Evolutionary conservation across 2,797 vertebrate genomes (phyloP), one percentile per base, ranked within the genome.

Genomic region (Esox masquinongy): DNA sequence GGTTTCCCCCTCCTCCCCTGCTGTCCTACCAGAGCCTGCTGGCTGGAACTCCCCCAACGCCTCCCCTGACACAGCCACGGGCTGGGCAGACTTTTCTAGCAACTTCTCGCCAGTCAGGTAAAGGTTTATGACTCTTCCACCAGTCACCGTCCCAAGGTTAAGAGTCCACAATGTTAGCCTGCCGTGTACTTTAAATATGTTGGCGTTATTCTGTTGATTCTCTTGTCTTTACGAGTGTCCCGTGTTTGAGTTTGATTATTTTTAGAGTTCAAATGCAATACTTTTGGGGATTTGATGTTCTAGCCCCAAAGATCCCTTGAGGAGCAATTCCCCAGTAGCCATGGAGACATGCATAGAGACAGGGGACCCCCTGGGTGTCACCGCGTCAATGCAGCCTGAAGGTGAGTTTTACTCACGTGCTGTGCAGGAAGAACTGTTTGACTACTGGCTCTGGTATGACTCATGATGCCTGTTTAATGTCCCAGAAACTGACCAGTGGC

Each of bases 261-360:
- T 56, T 56, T n/a, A 5, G 17, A n/a, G 51, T 7, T 8, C 7
- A 56, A 56, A 56, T 56, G 0, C 19, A 56, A 56, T 1, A n/a
- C 19, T 4, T 31, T 31, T 50, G 22, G 24, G 16, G 19, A 43
- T 74, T 51, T 68, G 5, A 86, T 6, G n/a, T 83, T 91, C 82
- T 85, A 99, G 97, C 83, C 94, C 96, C 47, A 98, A 98, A 90
- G 96, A 98, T 76, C 93, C 96, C 72, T 87, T 96, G 83, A 95
- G 97, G 87, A 97, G 97, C 91, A 98, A 94, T 90, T 99, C 97
- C 78, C 98, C 98, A 1, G 96, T 99, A 89, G 98, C 97, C 83
- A 99, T 99, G 98, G 97, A 99, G 92, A 99, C 97, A 78, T 97
- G 93, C 74, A 83, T 95, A 50, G 98, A 98, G 53, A 93, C 95